These are phyloP conservation scores for Pilophorus perplexus DNA, from an alignment of 2,888 invertebrate genomes.

Conservation along the genomic window DNA sequence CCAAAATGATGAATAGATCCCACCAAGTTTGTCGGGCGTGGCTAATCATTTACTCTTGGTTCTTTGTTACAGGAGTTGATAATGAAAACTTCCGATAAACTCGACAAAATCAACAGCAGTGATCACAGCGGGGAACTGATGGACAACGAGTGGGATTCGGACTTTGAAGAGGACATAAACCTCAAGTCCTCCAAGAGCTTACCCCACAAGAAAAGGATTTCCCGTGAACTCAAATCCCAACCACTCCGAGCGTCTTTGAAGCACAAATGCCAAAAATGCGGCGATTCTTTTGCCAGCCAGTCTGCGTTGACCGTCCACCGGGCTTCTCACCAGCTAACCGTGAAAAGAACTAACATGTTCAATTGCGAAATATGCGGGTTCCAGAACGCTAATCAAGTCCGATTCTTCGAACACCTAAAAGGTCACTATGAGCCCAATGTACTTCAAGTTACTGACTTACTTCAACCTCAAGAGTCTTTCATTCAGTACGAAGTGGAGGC, in stretches of 20 bases:
- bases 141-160: conserved; percentile 54
- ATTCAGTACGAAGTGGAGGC: conserved; percentile 20
- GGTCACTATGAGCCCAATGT: conserved; percentile 65
- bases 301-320: conserved; percentile 51
- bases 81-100: no score
- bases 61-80: no score
- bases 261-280: conserved; percentile 55
- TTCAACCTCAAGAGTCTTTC: conserved; percentile 20
- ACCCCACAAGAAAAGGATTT: conserved; percentile 83
- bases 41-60: no score
- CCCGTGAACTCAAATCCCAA: conserved; percentile 65
- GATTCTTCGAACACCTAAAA: conserved; percentile 83
- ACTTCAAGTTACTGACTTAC: conserved; percentile 21
- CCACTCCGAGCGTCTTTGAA: conserved; percentile 41
- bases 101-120: no score
- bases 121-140: no score
- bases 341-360: conserved; percentile 54
- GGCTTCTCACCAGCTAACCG: conserved; percentile 46
- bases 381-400: conserved; percentile 70
- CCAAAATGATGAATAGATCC: no score
- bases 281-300: conserved; percentile 54
- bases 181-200: conserved; percentile 58
- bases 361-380: conserved; percentile 78
- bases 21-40: no score
- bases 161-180: conserved; percentile 55